Evolutionary conservation across 2,113 vertebrate species (phyloP).

Genomic region (Spheniscus mendiculus): DNA sequence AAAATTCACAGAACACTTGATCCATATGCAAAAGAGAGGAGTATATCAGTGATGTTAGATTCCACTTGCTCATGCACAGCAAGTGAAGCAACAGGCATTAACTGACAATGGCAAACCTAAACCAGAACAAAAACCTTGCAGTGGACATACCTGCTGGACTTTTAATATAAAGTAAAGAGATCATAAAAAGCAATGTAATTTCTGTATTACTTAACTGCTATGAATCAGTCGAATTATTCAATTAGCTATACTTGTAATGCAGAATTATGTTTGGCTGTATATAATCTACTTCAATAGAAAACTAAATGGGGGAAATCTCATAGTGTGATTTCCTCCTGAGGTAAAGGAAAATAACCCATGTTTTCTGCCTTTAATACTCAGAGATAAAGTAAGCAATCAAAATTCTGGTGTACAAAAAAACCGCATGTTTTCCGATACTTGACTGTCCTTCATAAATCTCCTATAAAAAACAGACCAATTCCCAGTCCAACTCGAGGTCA

Average conservation of each 20-base stretch:
- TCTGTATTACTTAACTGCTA: background rate
- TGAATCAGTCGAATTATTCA: background rate
- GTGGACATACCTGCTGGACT: background rate
- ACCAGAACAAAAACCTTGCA: background rate
- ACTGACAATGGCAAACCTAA: background rate
- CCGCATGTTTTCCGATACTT: background rate
- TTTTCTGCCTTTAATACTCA: constrained; percentile 27
- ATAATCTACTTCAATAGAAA: background rate
- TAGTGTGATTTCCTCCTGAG: background rate
- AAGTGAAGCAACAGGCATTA: background rate
- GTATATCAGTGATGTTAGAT: background rate
- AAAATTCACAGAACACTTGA: background rate
- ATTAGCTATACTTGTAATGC: background rate
- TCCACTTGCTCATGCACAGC: background rate
- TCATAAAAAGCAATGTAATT: background rate
- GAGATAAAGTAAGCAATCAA: constrained; percentile 31
- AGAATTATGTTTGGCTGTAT: background rate
- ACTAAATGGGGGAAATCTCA: background rate
- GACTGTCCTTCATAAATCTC: background rate
- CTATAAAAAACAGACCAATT: background rate
- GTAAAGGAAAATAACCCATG: background rate
- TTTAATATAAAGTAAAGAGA: background rate
- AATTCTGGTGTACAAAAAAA: background rate
- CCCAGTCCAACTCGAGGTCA: background rate
- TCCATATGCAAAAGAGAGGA: background rate